Evolutionary conservation across 2,797 vertebrate species (phyloP), one percentile per base, ranked within the genome.

Genomic region (Dryobates pubescens): DNA sequence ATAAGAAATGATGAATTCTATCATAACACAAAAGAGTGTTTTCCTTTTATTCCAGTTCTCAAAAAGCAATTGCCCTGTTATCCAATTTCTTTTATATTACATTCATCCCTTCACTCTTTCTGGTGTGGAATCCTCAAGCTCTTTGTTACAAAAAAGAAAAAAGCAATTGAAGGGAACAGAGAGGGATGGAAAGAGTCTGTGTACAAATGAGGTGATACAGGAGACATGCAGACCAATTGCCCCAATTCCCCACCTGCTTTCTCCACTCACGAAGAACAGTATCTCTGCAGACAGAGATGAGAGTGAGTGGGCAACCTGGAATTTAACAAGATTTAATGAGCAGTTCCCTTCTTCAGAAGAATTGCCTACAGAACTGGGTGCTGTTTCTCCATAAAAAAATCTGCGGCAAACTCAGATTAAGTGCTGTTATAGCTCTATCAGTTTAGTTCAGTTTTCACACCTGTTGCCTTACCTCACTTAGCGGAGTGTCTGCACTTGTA

Each of bases 381-480:
- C 95, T 76, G 91, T 27, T 88, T 94, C 88, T 94, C 92, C 90
- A 93, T 70, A 90, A 93, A 94, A 53, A 96, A 82, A 67, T 76
- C 92, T 86, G 86, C 69, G 89, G 87, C 87, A 91, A 96, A 95
- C 88, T 86, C 91, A 95, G 92, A 95, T 96, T 92, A 97, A 96
- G 91, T 49, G 93, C 93, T 90, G 86, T 96, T 87, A 91, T 53
- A 86, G 89, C 93, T 87, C 89, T 47, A 88, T 89, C 86, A 61
- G 3, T 94, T 90, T 95, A 93, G 95, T 89, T 93, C 73, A 32
- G 59, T 96, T 97, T 96, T 96, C 97, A 96, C 97, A 98, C 97
- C 98, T 98, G 97, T 96, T 95, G 96, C 92, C 98, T 98, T 98
- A 98, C 98, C 98, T 98, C 98, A 98, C 98, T 98, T 94, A 96